A percentile compares a stretch with the other conserved stretches of the same genome.
These are phyloP conservation scores for Clarias batrachus DNA, from an alignment of 2,113 vertebrate genomes.

Conservation along the genomic window DNA sequence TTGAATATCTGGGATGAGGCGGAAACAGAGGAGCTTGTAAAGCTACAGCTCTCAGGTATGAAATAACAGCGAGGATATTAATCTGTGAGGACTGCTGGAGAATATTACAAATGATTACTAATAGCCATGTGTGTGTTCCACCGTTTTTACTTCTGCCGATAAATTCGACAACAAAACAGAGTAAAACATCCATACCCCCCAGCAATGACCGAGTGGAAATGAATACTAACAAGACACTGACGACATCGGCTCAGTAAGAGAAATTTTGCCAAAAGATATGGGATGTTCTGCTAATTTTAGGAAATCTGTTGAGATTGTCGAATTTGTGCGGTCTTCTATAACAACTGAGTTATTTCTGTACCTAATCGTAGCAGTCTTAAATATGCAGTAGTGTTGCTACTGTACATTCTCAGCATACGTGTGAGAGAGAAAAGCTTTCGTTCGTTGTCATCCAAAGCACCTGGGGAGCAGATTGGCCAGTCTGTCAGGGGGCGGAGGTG, in stretches of 20 bases:
- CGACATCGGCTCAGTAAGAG: constrained; percentile 51
- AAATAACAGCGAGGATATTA: constrained; percentile 47
- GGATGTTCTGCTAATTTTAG: background rate
- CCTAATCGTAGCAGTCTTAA: background rate
- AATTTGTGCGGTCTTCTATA: background rate
- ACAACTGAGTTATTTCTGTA: background rate
- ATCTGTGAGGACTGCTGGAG: constrained; percentile 17
- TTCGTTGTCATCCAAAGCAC: too few relatives aligned
- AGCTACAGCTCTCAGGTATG: constrained; percentile 45
- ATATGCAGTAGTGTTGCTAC: background rate
- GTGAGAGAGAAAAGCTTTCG: background rate
- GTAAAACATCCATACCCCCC: constrained; percentile 64
- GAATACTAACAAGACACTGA: constrained; percentile 70
- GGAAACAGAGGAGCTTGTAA: constrained; percentile 17
- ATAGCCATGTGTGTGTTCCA: constrained; percentile 62
- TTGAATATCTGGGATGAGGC: constrained; percentile 59
- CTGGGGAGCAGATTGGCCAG: too few relatives aligned
- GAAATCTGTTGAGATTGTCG: background rate
- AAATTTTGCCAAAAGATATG: background rate
- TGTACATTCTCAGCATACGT: background rate
- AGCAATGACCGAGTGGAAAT: constrained; percentile 71
- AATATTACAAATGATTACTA: constrained; percentile 65
- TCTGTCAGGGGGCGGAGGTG: too few relatives aligned
- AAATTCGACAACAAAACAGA: constrained; percentile 64
- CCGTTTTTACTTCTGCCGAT: constrained; percentile 56